Evolutionary conservation across 2,113 vertebrate genomes (phyloP).

Genomic region (Panurus biarmicus): DNA sequence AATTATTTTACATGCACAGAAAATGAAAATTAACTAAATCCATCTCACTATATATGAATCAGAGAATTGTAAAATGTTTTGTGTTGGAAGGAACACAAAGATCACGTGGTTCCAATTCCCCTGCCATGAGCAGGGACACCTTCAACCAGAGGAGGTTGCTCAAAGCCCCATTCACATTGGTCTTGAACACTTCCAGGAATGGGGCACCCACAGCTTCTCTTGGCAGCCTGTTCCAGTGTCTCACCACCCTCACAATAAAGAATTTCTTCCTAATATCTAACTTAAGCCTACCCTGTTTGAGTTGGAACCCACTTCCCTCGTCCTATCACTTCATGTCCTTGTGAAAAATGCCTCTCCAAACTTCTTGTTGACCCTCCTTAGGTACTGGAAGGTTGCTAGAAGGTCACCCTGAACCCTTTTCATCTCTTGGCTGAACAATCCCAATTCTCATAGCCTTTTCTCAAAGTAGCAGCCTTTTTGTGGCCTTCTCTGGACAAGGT

Average conservation of each 20-base stretch:
- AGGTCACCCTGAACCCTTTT: not conserved
- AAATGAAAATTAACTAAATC: not conserved
- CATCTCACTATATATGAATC: not conserved
- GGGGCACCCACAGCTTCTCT: not conserved
- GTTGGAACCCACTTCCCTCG: not conserved
- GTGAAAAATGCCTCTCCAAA: not conserved
- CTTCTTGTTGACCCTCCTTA: not conserved
- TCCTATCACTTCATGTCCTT: not conserved
- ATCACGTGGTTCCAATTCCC: not conserved
- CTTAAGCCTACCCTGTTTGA: not conserved
- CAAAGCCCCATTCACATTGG: not conserved
- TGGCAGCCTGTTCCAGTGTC: not conserved
- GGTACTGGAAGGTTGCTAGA: not conserved
- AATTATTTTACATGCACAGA: not conserved
- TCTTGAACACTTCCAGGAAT: not conserved
- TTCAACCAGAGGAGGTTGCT: not conserved
- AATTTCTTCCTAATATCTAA: not conserved
- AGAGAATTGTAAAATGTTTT: not conserved
- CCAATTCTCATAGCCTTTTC: not conserved
- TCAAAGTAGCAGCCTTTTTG: not conserved
- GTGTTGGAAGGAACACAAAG: not conserved
- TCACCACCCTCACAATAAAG: not conserved
- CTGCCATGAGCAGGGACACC: not conserved
- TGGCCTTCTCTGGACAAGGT: not conserved
- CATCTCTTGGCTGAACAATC: not conserved